These are phyloP conservation scores for Drosophila littoralis DNA, from an alignment of 1,140 invertebrate genomes.

Conservation along the genomic window DNA sequence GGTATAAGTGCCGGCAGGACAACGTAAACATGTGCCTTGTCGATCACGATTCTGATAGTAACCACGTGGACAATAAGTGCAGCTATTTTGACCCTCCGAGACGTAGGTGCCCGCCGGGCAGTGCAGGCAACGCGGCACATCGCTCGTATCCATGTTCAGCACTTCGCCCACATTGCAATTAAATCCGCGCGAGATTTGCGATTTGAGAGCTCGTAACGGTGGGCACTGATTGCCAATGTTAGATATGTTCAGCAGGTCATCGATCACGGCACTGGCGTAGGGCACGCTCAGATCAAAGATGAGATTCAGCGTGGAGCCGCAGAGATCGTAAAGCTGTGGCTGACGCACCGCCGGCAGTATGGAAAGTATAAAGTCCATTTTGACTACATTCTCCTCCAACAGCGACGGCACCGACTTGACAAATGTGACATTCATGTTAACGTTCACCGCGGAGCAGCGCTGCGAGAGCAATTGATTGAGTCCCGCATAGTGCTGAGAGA, in stretches of 20 bases:
- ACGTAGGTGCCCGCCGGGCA: constrained; percentile 98
- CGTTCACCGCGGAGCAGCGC: constrained; percentile 96
- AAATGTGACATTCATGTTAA: constrained; percentile 97
- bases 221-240: constrained; percentile 96
- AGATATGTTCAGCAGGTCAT: constrained; percentile 94
- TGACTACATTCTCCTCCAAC: constrained; percentile 93
- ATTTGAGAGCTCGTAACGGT: constrained; percentile 92
- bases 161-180: constrained; percentile 97
- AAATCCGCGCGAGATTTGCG: constrained; percentile 94
- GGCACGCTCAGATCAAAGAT: constrained; percentile 97
- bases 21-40: constrained; percentile 93
- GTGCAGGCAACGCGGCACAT: constrained; percentile 96
- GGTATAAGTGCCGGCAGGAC: constrained; percentile 96
- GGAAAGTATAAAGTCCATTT: constrained; percentile 94
- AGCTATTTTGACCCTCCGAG: constrained; percentile 93
- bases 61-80: constrained; percentile 94
- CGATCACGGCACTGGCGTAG: constrained; percentile 95
- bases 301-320: constrained; percentile 95
- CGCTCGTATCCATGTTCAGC: constrained; percentile 94
- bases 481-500: constrained; percentile 91
- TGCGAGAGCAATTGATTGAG: constrained; percentile 94
- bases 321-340: constrained; percentile 96
- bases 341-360: constrained; percentile 94
- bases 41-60: constrained; percentile 96
- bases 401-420: constrained; percentile 91